A percentile compares a stretch with the other conserved stretches of the same genome.
These are phyloP conservation scores for Atta colombica DNA, from an alignment of 1,140 invertebrate genomes.

Conservation along the genomic window DNA sequence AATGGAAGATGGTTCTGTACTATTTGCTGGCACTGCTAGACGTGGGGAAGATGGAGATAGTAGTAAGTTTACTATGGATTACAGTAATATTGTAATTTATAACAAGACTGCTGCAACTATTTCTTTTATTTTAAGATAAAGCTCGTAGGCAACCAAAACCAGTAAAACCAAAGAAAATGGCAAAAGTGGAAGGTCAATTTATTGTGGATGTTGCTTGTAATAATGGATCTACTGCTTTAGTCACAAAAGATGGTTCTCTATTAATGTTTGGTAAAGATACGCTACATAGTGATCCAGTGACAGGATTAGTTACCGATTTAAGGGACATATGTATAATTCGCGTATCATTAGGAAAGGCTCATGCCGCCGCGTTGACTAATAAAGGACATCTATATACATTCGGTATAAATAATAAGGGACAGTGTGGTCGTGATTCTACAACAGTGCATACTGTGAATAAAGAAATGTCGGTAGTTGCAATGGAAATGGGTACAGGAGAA, in stretches of 20 bases:
- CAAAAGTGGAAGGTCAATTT: constrained; percentile 94
- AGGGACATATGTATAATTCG: constrained; percentile 93
- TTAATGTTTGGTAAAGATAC: constrained; percentile 99
- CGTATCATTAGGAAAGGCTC: constrained; percentile 98
- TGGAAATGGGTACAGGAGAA: constrained; percentile 89
- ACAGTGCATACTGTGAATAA: constrained; percentile 85
- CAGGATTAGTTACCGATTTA: constrained; percentile 91
- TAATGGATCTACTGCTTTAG: constrained; percentile 97
- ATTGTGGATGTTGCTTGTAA: constrained; percentile 96
- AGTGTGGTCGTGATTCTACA: constrained; percentile 96
- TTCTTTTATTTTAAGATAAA: constrained; percentile 88
- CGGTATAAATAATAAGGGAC: constrained; percentile 99
- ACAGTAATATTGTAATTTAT: constrained; percentile 24
- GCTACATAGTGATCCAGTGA: constrained; percentile 93
- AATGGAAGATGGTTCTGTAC: constrained; percentile 95
- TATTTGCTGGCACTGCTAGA: constrained; percentile 95
- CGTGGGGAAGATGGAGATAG: constrained; percentile 97
- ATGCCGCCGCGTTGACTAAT: constrained; percentile 94
- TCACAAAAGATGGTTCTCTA: constrained; percentile 95
- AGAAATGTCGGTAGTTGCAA: constrained; percentile 87
- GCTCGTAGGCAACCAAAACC: constrained; percentile 94
- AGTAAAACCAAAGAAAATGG: constrained; percentile 96
- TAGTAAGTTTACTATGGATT: constrained; percentile 79
- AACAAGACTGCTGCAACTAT: constrained; percentile 1
- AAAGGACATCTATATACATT: constrained; percentile 98